Base-by-base conservation (phyloP, 2,113 vertebrate genomes). In the Pelecanus crispus region DNA sequence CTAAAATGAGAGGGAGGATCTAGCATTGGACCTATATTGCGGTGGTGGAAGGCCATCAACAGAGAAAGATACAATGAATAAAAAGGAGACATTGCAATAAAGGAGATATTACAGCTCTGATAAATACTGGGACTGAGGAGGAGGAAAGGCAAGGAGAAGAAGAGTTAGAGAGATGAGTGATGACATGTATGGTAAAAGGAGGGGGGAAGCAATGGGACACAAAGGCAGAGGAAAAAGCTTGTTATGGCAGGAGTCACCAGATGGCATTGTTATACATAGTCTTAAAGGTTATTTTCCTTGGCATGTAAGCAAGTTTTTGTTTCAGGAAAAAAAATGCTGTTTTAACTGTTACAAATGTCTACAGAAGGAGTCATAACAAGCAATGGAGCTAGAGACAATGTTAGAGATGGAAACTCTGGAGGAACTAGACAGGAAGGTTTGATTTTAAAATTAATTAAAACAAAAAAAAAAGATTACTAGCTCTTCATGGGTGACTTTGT, bases 241-340 rank as follows among this genome's bases (percentile, higher is more conserved):
- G 55, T 71, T 75, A 66, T 81, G 66, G 59, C 61, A 84, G 34
- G 56, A 96, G 66, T 93, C 95, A 92, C 75, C 88, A 95, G 90
- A 84, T 95, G 73, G 65, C 83, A 94, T 96, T 87, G 66, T 87
- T 95, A 86, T 50, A 66, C 3, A 1, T 44, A 75, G 20, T 52
- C 90, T 65, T 89, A 91, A 84, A 95, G 36, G 73, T 94, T 94
- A 81, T 94, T 95, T 96, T 92, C 24, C 44, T 94, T 96, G 95
- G 92, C 82, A 55, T 38, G 6, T 31, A 93, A 88, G 52, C 12
- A 67, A 81, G 31, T 16, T 94, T 81, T 86, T 84, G 55, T 81
- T 83, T 95, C 68, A 84, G 63, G 31, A 83, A 67, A 92, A 92
- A 89, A 81, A 44, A 65, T 9, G 3, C 4, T 50, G 8, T 59